A percentile compares a stretch with the other conserved stretches of the same genome.
Conservation (phyloP, 2,113 vertebrate species). For the Nipponia nippon region DNA sequence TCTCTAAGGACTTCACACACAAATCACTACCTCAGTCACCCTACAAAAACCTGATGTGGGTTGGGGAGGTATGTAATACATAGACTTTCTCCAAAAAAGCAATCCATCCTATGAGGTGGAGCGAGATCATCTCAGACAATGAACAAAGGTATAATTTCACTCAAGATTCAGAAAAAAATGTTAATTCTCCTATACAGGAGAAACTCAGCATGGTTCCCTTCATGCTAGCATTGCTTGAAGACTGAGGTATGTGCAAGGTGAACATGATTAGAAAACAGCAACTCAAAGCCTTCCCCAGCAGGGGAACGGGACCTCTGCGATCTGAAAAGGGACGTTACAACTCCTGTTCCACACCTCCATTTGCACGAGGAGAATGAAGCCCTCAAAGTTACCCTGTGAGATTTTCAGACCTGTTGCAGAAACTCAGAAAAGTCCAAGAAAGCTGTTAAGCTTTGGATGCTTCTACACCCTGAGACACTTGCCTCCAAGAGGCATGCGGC, state of each 20-base stretch:
- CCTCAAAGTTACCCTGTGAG: neutral
- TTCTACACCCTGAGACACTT: neutral
- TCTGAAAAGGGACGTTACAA: neutral
- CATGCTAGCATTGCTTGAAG: neutral
- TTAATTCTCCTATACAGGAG: neutral
- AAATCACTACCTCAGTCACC: neutral
- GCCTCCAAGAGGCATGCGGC: neutral
- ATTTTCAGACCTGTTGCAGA: neutral
- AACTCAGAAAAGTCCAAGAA: neutral
- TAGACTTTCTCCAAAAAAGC: neutral
- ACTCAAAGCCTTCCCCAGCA: slow-evolving; percentile 47
- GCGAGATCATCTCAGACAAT: slow-evolving; percentile 12
- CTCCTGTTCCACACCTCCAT: neutral
- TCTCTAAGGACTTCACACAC: neutral
- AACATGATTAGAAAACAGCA: slow-evolving; percentile 25
- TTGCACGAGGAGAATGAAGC: neutral
- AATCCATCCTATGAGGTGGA: neutral
- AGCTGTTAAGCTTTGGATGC: neutral
- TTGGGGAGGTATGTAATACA: neutral
- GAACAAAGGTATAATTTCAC: neutral
- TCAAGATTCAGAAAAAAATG: neutral
- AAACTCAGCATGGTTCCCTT: neutral
- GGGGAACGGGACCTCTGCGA: neutral
- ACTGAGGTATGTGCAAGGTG: slow-evolving; percentile 29
- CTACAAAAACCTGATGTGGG: neutral